Evolutionary conservation across 2,888 invertebrate species (phyloP), one percentile per base, ranked within the genome.

Genomic region (Drosophila anomelani): DNA sequence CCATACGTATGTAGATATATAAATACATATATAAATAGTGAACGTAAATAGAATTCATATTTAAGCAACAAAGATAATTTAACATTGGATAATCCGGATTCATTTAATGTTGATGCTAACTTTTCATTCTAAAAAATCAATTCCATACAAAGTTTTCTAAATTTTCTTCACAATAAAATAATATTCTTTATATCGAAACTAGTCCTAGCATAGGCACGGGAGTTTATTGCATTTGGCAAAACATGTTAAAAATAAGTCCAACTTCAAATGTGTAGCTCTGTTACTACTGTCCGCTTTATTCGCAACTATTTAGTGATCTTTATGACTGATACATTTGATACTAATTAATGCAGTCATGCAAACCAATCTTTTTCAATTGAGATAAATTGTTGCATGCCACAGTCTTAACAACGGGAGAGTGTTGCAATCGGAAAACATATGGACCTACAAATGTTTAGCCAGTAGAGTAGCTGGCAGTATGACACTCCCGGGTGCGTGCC

Each of bases 331-430:
- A 10, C 13, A 51, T 34, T 20, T 20, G 13, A 20, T 13, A 12
- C 20, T 34, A 34, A 51, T 34, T 51, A 20, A 47, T 47, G 12
- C 49, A 77, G 74, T 67, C 85, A 76, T 81, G 81, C 85, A 85
- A 87, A 71, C 72, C 68, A 71, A 68, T 69, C 51, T 64, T 69
- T 36, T 49, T 34, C 69, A 83, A 83, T 83, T 88, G 69, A 80
- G 62, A 70, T 62, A 82, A 88, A 77, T 85, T 72, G 80, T 82
- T 72, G 85, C 83, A 85, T 87, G 76, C 79, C 34, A 55, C 36
- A 26, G 41, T 38, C 49, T 23, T 20, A n/a, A 56, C 29, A 36
- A 10, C 20, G n/a, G 23, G 17, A 60, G 47, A 69, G 36, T 70
- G 23, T 51, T 54, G 39, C 44, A 68, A 36, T 20, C 44, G 56